Base-by-base conservation (phyloP, 2,797 vertebrate genomes). In the Eremophila alpestris region DNA sequence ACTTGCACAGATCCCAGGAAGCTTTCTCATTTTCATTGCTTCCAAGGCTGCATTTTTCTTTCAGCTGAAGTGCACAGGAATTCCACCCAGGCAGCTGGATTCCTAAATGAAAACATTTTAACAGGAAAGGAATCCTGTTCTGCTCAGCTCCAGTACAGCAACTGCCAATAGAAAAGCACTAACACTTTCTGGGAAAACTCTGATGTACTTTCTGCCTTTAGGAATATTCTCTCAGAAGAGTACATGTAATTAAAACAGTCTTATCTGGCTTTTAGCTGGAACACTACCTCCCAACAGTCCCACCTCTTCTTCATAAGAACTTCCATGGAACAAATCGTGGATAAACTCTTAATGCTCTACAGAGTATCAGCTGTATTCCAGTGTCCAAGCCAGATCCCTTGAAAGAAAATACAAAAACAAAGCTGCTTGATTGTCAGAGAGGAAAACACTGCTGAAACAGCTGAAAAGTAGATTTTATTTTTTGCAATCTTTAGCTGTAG, bases 241-340 rank as follows among this genome's bases (percentile, higher is more conserved):
- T 41, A 90, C 13, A 43, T 16, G 18, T 14, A 90, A 87, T 83
- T 75, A 83, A 92, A 87, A 71, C 18, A 78, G 62, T 75, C 64
- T 92, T 89, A 93, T 89, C 81, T 60, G 85, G 65, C 67, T 88
- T 62, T 74, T 63, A 82, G 67, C 34, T 79, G 59, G 64, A 93
- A 86, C 22, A 52, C 30, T 91, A 55, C 23, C 22, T 86, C 62
- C 1, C 0, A 91, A 62, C 65, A 94, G 84, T 91, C 45, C 65
- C 84, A 95, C 16, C 16, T 93, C 69, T 69, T 92, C 87, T 81
- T 94, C 92, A 89, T 91, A 88, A 95, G 62, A 92, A 87, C 52
- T 95, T 62, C 58, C 38, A 62, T 67, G 79, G 89, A 94, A 91
- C 55, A 87, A 90, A 86, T 14, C 0, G 0, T 43, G 69, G 69